These are phyloP conservation scores for Hydrotaea diabolus DNA, from an alignment of 2,888 invertebrate genomes.

Conservation along the genomic window DNA sequence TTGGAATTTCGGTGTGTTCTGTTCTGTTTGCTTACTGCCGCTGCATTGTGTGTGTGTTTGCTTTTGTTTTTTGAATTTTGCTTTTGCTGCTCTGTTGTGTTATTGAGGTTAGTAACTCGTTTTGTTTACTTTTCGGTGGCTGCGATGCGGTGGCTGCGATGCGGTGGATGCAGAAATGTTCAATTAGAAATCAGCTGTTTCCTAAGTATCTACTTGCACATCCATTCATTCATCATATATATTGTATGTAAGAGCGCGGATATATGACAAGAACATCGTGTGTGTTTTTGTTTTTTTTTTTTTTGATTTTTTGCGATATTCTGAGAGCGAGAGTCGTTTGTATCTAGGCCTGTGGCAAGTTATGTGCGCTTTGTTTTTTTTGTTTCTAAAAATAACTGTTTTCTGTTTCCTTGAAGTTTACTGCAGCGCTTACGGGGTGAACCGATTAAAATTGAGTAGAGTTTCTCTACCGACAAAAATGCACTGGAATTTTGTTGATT, in stretches of 20 bases:
- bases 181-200: constrained; percentile 54
- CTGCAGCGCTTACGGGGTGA: too few relatives aligned
- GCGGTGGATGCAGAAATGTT: constrained; percentile 2
- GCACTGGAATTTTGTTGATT: too few relatives aligned
- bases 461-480: too few relatives aligned
- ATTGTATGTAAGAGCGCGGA: background rate
- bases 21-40: background rate
- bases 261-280: constrained; percentile 2
- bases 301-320: constrained; percentile 22
- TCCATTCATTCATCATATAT: background rate
- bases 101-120: constrained; percentile 52
- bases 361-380: background rate
- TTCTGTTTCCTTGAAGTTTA: background rate
- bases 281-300: constrained; percentile 39
- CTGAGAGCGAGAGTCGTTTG: constrained; percentile 35
- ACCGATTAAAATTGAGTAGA: too few relatives aligned
- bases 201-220: background rate
- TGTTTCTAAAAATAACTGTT: background rate
- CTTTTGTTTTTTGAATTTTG: constrained; percentile 10
- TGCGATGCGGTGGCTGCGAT: background rate
- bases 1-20: constrained; percentile 43
- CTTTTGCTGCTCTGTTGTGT: background rate
- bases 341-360: background rate
- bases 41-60: background rate
- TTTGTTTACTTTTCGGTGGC: constrained; percentile 30